Evolutionary conservation across 2,888 invertebrate genomes (phyloP), one percentile per base, ranked within the genome.

Genomic region (Hoplodrina blanda): DNA sequence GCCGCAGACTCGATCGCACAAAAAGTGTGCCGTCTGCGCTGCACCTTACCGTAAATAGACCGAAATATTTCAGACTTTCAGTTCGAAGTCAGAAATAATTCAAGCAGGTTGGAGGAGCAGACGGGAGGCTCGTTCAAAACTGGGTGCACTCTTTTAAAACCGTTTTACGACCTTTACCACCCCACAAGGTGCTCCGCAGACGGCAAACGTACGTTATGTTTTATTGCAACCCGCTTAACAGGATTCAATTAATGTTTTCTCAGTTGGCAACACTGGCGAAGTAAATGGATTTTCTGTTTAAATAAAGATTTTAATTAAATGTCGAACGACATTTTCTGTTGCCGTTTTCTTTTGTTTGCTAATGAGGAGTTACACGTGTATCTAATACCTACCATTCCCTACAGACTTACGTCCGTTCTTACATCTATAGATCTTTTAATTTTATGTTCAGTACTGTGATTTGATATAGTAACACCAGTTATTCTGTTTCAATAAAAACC

Each of bases 161-260:
- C 71, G 73, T 69, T 89, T 88, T 89, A 89, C 87, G 87, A 87
- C 73, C 52, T 74, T 71, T 67, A 71, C 72, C 69, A 71, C 78
- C 73, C 78, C 50, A 50, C 71, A 11, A 71, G 53, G 50, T 62
- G 4, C 33, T 17, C 53, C 69, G 50, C 41, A 3, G 33, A 41
- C 62, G 3, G 46, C 46, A 6, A 62, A 80, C 60, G 70, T 69
- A 56, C 49, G 55, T 71, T 78, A 69, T 78, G 69, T 81, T 83
- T 83, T 82, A 83, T 73, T 72, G 54, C 84, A 55, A 20, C 44
- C 62, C 65, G 62, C 59, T 62, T 76, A 76, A 68, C 75, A 55
- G 68, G 73, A 70, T 72, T 83, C 71, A 81, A 81, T 83, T 83
- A 78, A 81, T 76, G 76, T 73, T 79, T 81, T 63, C 81, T 73